Percentiles rank a stretch among this genome's conserved stretches.
Conservation (phyloP, 2,113 vertebrate species). For the Hassar affinis region DNA sequence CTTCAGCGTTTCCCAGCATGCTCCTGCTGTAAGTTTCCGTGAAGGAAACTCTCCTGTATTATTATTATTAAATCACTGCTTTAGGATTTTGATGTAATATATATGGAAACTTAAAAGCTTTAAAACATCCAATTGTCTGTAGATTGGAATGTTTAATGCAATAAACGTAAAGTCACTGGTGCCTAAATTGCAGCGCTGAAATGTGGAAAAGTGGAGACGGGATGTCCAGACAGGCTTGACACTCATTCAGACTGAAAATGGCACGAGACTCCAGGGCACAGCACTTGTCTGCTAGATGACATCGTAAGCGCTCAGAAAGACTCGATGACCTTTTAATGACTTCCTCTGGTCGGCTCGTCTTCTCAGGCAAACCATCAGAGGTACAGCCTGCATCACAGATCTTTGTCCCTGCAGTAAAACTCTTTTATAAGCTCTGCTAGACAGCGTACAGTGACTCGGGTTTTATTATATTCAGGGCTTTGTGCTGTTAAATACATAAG, state of each 20-base stretch:
- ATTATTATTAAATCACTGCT: constrained; percentile 34
- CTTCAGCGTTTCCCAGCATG: constrained; percentile 2
- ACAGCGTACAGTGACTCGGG: constrained; percentile 30
- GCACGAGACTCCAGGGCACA: constrained; percentile 34
- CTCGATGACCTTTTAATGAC: constrained; percentile 51
- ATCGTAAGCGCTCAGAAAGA: constrained; percentile 36
- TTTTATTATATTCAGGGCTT: constrained; percentile 36
- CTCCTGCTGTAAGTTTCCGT: neutral
- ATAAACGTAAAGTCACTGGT: constrained; percentile 5
- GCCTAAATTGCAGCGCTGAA: constrained; percentile 26
- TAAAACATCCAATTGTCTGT: constrained; percentile 14
- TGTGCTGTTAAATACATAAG: constrained; percentile 42
- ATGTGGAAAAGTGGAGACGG: constrained; percentile 32
- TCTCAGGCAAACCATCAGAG: constrained; percentile 19
- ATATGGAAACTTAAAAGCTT: neutral
- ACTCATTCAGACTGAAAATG: constrained; percentile 44
- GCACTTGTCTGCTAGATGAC: constrained; percentile 37
- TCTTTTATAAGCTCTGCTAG: constrained; percentile 39
- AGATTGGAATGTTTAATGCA: constrained; percentile 5
- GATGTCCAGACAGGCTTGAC: constrained; percentile 34
- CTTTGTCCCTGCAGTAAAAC: constrained; percentile 21
- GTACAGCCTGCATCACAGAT: constrained; percentile 34
- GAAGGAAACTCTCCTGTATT: constrained; percentile 32
- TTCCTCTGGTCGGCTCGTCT: constrained; percentile 42
- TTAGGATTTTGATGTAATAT: constrained; percentile 16